A percentile compares a stretch with the other conserved stretches of the same genome.
phyloP scores from a whole-genome alignment of 1,140 invertebrate species.

The Eufriesea mexicana region DNA sequence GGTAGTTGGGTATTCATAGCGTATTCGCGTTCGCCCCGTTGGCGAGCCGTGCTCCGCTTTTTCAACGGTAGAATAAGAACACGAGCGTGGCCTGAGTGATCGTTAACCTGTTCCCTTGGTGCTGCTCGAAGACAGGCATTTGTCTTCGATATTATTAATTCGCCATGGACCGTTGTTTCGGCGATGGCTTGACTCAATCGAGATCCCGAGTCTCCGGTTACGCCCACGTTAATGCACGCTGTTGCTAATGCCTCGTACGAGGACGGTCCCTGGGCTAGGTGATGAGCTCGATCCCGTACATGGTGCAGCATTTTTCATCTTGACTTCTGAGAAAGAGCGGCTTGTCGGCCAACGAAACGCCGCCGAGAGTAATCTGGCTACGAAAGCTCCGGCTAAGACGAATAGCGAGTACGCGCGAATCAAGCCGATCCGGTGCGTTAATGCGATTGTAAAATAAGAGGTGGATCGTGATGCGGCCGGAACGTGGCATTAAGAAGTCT shows the following conservation, averaged over 20 bases:
- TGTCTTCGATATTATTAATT: constrained; percentile 1
- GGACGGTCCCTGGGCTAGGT: background rate
- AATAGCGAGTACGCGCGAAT: constrained; percentile 6
- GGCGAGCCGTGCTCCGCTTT: background rate
- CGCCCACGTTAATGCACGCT: background rate
- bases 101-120: background rate
- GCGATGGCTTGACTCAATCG: background rate
- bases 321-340: background rate
- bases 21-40: background rate
- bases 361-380: background rate
- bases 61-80: background rate
- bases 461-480: background rate
- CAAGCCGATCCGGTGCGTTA: background rate
- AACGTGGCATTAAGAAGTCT: background rate
- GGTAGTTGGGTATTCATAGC: constrained; percentile 6
- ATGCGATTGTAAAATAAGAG: background rate
- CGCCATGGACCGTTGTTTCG: background rate
- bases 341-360: background rate
- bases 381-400: background rate
- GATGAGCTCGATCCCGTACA: background rate
- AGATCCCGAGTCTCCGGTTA: background rate
- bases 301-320: background rate
- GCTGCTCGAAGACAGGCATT: background rate
- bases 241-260: background rate
- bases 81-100: background rate